Conservation (phyloP, 1,140 invertebrate genomes). For the Ooceraea biroi region DNA sequence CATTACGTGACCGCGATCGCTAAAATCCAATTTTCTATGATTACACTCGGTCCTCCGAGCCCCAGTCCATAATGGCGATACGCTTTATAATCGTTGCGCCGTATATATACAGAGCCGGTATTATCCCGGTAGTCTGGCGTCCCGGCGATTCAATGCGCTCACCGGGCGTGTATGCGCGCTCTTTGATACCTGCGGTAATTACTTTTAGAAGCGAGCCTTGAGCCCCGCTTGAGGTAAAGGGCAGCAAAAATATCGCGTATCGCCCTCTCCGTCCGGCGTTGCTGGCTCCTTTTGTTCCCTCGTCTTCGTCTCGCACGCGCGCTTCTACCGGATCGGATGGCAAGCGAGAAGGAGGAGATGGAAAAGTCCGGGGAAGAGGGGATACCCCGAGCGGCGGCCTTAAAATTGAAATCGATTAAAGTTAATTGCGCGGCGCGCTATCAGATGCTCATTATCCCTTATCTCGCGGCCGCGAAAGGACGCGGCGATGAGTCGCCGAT, state of each 20-base stretch:
- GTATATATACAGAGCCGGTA: slow-evolving; percentile 48
- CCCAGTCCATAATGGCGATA: slow-evolving; percentile 40
- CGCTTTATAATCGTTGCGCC: slow-evolving; percentile 55
- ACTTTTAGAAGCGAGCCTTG: slow-evolving; percentile 70
- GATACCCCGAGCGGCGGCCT: neutral
- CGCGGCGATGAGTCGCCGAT: slow-evolving; percentile 29
- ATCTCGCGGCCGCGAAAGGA: slow-evolving; percentile 36
- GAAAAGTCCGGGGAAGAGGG: slow-evolving; percentile 31
- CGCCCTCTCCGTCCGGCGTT: neutral
- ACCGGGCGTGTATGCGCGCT: slow-evolving; percentile 33
- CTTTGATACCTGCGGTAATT: slow-evolving; percentile 60
- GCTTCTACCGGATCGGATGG: neutral
- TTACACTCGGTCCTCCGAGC: neutral
- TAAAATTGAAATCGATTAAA: slow-evolving; percentile 73
- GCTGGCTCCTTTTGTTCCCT: slow-evolving; percentile 24
- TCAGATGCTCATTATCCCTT: slow-evolving; percentile 68
- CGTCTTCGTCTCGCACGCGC: neutral
- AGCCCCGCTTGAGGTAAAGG: slow-evolving; percentile 45
- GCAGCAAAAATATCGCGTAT: slow-evolving; percentile 59
- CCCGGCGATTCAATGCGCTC: slow-evolving; percentile 52
- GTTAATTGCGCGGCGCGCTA: slow-evolving; percentile 70
- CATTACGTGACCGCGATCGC: slow-evolving; percentile 1
- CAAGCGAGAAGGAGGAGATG: slow-evolving; percentile 1
- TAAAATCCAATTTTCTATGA: slow-evolving; percentile 62
- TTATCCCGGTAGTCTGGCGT: neutral